Base-by-base conservation (phyloP, 2,888 invertebrate genomes). In the Baronia brevicornis region DNA sequence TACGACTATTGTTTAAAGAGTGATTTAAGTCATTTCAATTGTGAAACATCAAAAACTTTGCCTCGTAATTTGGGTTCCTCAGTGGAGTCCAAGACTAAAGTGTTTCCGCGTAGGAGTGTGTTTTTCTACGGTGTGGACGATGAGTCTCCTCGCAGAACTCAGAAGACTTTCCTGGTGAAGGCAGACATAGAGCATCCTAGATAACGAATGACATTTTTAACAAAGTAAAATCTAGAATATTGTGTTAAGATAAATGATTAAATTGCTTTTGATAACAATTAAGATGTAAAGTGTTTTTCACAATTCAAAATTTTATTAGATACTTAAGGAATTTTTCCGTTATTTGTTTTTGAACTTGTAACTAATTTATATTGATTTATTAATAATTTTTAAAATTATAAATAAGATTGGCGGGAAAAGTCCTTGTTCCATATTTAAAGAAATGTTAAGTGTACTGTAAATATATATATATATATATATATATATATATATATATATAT, bases 1-100 rank as follows among this genome's bases (percentile, higher is more conserved):
- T 82, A 79, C 27, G 80, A 84, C 33, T 82, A 80, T 28, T 82
- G 73, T 50, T 48, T 79, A 1, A 84, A 84, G 51, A 75, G 79
- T 68, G 82, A 82, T 46, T n/a, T n/a, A n/a, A n/a, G n/a, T n/a
- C n/a, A n/a, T n/a, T 64, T 68, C 48, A 62, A 57, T 17, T 59
- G 48, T 42, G 68, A 54, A 27, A 58, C 54, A 48, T 59, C 77
- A 1, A 72, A 70, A 26, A 82, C 82, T 29, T 51, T 84, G 60
- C 82, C 82, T 4, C 62, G 77, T 38, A 77, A 72, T 43, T 43
- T 77, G 19, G 75, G 79, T 5, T 75, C 79, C 1, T 66, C 68
- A 2, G 59, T 68, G 18, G 73, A 71, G 10, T 62, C 38, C 41
- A 70, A 60, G 36, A 47, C 51, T 2, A 70, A 60, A 26, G 60